Evolutionary conservation across 1,140 invertebrate genomes (phyloP), one percentile per base, ranked within the genome.

Genomic region (Lepeophtheirus salmonis): DNA sequence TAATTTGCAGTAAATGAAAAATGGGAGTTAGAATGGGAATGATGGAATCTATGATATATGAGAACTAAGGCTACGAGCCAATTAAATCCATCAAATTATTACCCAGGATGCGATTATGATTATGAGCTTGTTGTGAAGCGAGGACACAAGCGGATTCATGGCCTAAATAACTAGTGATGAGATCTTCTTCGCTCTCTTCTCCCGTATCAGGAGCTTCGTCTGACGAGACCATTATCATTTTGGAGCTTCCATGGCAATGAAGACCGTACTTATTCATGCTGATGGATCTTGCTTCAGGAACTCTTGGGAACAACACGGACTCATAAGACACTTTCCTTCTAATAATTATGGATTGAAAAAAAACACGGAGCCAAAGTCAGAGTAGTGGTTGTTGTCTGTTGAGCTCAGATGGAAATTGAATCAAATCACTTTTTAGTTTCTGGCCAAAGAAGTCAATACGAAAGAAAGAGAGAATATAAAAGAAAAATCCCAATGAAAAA

Each of bases 131-230:
- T 13, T 52, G 21, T 22, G 52, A 2, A 24, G n/a, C 2, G 17
- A n/a, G 2, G 22, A 24, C 2, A 20, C 21, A 2, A n/a, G 6
- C 55, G 2, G 20, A n/a, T 3, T 2, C 26, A 2, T 25, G 20
- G 26, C 23, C 55, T n/a, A 57, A 41, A 18, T 57, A 57, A 21
- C 26, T 57, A 16, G 55, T 57, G 23, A 57, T 41, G 2, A 57
- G 22, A 18, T 57, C 55, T 21, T 41, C 30, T n/a, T 57, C 55
- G 30, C 55, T 57, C 3, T 57, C 55, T 1, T 57, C 55, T 13
- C 55, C 55, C 13, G 55, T 30, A 17, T 57, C 55, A n/a, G 55
- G 3, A 1, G 23, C 55, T 41, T 57, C 55, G 26, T 57, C 55
- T 48, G 55, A 25, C 6, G 30, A 41, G 30, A 41, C 6, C 30